These are phyloP conservation scores for Amiota mariae DNA, from an alignment of 2,888 invertebrate genomes.

Conservation along the genomic window DNA sequence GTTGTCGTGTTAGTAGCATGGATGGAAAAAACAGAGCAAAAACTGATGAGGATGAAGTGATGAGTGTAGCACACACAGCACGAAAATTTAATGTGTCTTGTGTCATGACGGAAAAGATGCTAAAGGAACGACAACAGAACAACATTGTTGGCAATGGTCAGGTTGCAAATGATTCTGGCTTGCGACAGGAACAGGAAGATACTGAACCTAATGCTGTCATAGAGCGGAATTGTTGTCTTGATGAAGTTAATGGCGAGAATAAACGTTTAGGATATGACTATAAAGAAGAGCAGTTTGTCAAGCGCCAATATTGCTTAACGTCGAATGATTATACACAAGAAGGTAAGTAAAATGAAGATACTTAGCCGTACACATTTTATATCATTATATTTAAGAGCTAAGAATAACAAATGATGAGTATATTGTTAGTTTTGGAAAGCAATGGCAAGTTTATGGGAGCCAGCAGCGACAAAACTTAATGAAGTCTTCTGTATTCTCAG, in stretches of 20 bases:
- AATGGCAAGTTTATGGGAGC: no score
- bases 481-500: no score
- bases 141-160: constrained; percentile 29
- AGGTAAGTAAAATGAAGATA: no score
- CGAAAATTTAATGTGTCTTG: constrained; percentile 20
- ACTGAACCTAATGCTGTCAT: constrained; percentile 28
- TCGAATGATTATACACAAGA: no score
- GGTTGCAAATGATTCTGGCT: constrained; percentile 34
- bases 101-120: constrained; percentile 18
- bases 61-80: background rate
- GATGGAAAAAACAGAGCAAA: background rate
- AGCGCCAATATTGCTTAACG: background rate
- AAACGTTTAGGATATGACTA: background rate
- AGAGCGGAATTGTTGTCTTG: background rate
- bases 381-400: no score
- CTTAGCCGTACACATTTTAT: no score
- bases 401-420: no score
- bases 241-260: background rate
- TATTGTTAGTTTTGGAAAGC: no score
- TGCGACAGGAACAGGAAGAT: background rate
- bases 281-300: background rate
- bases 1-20: background rate
- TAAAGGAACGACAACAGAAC: constrained; percentile 35
- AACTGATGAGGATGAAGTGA: background rate
- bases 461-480: no score